A percentile compares a stretch with the other conserved stretches of the same genome.
These are phyloP conservation scores for Mormyrus iriodes DNA, from an alignment of 2,113 vertebrate genomes.

Conservation along the genomic window DNA sequence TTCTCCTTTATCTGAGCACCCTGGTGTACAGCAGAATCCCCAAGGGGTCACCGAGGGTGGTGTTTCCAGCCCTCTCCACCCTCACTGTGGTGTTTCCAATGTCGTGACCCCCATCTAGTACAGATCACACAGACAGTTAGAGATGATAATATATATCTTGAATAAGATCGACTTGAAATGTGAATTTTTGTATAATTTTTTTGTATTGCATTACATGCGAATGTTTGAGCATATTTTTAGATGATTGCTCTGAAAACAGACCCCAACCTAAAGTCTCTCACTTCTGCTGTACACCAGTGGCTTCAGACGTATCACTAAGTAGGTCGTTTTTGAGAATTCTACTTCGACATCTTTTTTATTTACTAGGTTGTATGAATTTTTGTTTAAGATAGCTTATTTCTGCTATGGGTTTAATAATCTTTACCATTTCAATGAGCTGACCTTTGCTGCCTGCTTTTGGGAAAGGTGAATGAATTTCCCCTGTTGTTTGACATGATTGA, in stretches of 20 bases:
- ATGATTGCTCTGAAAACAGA: neutral
- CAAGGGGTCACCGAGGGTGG: neutral
- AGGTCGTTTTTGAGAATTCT: slow-evolving; percentile 8
- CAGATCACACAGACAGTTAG: neutral
- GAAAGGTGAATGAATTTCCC: neutral
- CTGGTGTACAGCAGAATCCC: slow-evolving; percentile 5
- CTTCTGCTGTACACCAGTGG: slow-evolving; percentile 12
- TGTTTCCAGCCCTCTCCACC: neutral
- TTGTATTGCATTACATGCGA: neutral
- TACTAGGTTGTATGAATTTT: neutral
- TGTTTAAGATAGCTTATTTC: neutral
- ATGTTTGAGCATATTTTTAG: neutral
- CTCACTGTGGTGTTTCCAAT: neutral
- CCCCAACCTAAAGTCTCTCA: neutral
- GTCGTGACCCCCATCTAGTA: neutral
- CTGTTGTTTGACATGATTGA: neutral
- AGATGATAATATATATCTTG: neutral
- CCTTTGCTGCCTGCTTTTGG: neutral
- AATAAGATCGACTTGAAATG: neutral
- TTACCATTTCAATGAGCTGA: neutral
- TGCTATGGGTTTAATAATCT: slow-evolving; percentile 13
- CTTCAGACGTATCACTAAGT: neutral
- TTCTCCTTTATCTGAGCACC: neutral
- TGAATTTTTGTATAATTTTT: neutral
- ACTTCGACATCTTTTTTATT: slow-evolving; percentile 27